Base-by-base conservation (phyloP, 2,797 vertebrate genomes). In the Stomatorhinus walkeri region DNA sequence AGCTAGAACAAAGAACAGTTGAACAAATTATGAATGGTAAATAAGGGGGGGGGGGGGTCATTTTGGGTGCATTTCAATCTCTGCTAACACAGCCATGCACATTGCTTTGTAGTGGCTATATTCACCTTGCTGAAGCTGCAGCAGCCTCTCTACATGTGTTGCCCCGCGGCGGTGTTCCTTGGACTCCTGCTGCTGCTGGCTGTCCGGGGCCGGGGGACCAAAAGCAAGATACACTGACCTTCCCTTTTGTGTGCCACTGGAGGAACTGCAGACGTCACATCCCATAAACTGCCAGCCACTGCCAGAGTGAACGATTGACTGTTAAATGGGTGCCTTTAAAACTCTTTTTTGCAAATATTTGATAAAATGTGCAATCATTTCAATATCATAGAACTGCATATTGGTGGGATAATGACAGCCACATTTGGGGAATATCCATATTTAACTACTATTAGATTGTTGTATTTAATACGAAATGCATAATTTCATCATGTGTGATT, bases 111-210 rank as follows among this genome's bases (percentile, higher is more conserved):
- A 96, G 96, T 94, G 91, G 94, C 95, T 86, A 91, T 96, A 91
- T 96, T 95, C 93, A 95, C 93, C 0, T 94, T 96, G 89, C 89
- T 93, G 85, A 93, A 91, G 52, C 92, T 96, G 90, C 93, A 93
- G 87, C 94, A 95, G 90, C 93, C 95, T 0, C 88, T 94, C 88
- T 92, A 92, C 90, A 94, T 93, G 91, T 96, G 91, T 0, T 90
- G 94, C 22, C 95, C 95, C 0, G 92, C 95, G 46, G 79, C 94
- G 0, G 1, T 95, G 88, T 95, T 92, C 92, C 91, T 96, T 10
- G 94, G 92, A 8, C 92, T 96, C 22, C 93, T 96, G 89, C 90
- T 95, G 89, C 92, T 96, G 90, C 93, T 96, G 91, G 94, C 94
- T 88, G 89, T 95, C 56, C 93, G 92, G 88, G 7, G 56, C 19